Evolutionary conservation across 2,113 vertebrate genomes (phyloP).

Genomic region (Lamprologus sp.): DNA sequence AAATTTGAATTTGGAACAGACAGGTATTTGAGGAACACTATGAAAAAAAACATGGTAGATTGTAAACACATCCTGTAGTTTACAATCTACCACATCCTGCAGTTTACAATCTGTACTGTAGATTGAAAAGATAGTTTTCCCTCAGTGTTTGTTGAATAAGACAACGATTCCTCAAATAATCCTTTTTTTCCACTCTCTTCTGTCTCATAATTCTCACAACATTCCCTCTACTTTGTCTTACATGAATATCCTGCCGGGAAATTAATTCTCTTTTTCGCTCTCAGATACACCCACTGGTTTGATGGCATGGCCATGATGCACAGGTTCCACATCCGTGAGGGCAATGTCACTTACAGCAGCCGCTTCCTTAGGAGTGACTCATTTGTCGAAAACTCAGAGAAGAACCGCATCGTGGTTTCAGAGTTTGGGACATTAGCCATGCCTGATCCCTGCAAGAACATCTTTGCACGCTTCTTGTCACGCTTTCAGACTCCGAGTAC

Average conservation of each 20-base stretch:
- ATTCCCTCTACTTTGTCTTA: not conserved
- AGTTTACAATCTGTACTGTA: too few species aligned
- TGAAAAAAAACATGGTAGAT: not conserved
- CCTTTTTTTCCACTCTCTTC: not conserved
- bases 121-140: not conserved
- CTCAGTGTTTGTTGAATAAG: not conserved
- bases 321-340: slow-evolving; percentile 79
- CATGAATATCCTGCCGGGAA: not conserved
- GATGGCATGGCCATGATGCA: slow-evolving; percentile 93
- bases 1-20: slow-evolving; percentile 88
- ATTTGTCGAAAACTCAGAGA: slow-evolving; percentile 74
- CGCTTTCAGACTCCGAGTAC: slow-evolving; percentile 77
- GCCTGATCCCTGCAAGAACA: slow-evolving; percentile 90
- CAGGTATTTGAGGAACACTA: slow-evolving; percentile 56
- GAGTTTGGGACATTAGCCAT: slow-evolving; percentile 86
- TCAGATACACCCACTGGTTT: slow-evolving; percentile 89
- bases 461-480: slow-evolving; percentile 85
- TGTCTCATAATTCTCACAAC: not conserved
- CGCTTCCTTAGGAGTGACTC: slow-evolving; percentile 83
- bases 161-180: not conserved
- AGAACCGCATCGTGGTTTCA: slow-evolving; percentile 80
- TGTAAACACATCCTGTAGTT: not conserved
- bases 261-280: not conserved
- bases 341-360: slow-evolving; percentile 81
- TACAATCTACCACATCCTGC: not conserved